A percentile compares a stretch with the other conserved stretches of the same genome.
phyloP scores from a whole-genome alignment of 2,113 vertebrate genomes.

The Aramus guarauna region DNA sequence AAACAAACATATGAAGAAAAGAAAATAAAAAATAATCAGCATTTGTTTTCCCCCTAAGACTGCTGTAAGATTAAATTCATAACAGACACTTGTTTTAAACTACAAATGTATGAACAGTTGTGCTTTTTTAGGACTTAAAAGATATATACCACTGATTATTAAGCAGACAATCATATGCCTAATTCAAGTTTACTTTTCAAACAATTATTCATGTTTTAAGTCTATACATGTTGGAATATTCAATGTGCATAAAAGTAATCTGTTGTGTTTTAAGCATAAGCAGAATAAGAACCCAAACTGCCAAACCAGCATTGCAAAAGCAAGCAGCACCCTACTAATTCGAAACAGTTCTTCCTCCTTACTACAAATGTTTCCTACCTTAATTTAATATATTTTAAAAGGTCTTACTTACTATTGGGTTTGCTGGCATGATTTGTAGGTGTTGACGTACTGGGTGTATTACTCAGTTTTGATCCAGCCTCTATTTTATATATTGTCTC shows the following conservation, averaged over 20 bases:
- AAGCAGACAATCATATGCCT: background rate
- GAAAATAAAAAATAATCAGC: background rate
- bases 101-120: rapidly evolving
- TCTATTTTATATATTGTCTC: constrained; percentile 85
- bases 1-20: background rate
- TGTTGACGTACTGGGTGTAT: constrained; percentile 85
- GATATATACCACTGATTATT: background rate
- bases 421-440: constrained; percentile 76
- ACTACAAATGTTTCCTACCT: background rate
- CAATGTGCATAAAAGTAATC: background rate
- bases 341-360: background rate
- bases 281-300: background rate
- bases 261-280: background rate
- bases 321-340: background rate
- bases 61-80: background rate
- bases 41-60: background rate
- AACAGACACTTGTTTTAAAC: background rate
- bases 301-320: background rate
- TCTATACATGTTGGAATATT: background rate
- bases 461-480: constrained; percentile 39
- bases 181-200: background rate
- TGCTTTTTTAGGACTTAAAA: background rate
- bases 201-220: background rate
- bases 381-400: background rate
- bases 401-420: constrained; percentile 71